Evolutionary conservation across 2,888 invertebrate species (phyloP).

Genomic region (Cetonia aurata): DNA sequence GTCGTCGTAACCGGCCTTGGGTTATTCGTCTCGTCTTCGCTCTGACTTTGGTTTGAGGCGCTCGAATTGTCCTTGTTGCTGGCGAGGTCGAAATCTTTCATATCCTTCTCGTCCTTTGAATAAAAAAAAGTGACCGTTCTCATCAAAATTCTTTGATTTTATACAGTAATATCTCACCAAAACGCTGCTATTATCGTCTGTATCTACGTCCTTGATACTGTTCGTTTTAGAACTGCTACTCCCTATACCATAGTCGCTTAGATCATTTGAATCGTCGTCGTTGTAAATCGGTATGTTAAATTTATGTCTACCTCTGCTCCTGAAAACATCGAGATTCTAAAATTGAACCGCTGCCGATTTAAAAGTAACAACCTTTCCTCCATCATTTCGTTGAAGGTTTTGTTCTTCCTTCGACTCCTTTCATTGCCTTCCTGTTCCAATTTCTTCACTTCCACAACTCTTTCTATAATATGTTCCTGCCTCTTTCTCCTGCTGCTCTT

Average conservation of each 20-base stretch:
- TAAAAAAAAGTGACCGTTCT: slow-evolving; percentile 9
- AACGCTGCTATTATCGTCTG: slow-evolving; percentile 62
- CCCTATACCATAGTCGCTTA: slow-evolving; percentile 84
- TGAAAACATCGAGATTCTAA: slow-evolving; percentile 50
- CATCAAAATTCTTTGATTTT: slow-evolving; percentile 6
- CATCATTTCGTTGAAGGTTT: slow-evolving; percentile 96
- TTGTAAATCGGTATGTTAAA: slow-evolving; percentile 77
- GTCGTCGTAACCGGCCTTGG: slow-evolving; percentile 7
- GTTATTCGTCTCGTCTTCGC: slow-evolving; percentile 64
- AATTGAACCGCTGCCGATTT: slow-evolving; percentile 1
- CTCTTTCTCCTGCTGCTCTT: slow-evolving; percentile 93
- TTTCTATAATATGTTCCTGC: slow-evolving; percentile 90
- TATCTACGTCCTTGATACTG: slow-evolving; percentile 62
- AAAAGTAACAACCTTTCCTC: slow-evolving; percentile 77
- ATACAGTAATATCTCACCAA: slow-evolving; percentile 55
- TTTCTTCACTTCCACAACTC: slow-evolving; percentile 90
- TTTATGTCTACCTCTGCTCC: slow-evolving; percentile 72
- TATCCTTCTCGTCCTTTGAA: slow-evolving; percentile 60
- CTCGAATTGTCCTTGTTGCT: slow-evolving; percentile 58
- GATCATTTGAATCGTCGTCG: slow-evolving; percentile 84
- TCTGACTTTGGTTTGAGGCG: slow-evolving; percentile 62
- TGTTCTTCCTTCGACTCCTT: slow-evolving; percentile 82
- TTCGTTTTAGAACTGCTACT: slow-evolving; percentile 60
- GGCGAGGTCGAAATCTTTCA: slow-evolving; percentile 55
- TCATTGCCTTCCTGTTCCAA: slow-evolving; percentile 79